Conservation (phyloP, 2,113 vertebrate species). For the Aspiorhynchus laticeps region DNA sequence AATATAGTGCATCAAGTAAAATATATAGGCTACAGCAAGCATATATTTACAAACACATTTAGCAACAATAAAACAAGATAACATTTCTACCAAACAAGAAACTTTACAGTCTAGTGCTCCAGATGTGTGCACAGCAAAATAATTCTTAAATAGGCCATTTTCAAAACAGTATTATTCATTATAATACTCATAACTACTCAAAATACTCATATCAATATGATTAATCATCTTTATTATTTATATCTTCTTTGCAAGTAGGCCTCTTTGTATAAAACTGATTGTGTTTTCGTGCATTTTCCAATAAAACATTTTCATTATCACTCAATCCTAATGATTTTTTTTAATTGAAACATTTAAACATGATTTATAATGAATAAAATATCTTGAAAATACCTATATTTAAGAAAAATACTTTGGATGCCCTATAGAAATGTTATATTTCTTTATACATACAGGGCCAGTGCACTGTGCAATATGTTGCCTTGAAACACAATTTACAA, state of each 20-base stretch:
- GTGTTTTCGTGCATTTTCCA: neutral
- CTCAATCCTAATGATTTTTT: neutral
- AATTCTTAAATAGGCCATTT: slow-evolving; percentile 46
- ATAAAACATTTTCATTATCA: neutral
- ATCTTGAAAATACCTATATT: neutral
- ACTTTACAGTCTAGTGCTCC: slow-evolving; percentile 77
- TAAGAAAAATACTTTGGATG: slow-evolving; percentile 25
- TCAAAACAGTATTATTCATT: slow-evolving; percentile 25
- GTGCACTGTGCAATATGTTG: slow-evolving; percentile 67
- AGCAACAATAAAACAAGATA: neutral
- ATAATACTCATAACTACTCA: neutral
- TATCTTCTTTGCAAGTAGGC: neutral
- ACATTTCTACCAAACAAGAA: slow-evolving; percentile 54
- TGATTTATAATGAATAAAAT: neutral
- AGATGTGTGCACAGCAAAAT: slow-evolving; percentile 59
- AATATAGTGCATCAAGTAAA: neutral
- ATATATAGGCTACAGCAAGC: neutral
- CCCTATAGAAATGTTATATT: slow-evolving; percentile 8
- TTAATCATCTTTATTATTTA: neutral
- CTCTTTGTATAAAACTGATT: no score
- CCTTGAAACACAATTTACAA: slow-evolving; percentile 48
- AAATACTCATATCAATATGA: neutral
- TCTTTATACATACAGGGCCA: slow-evolving; percentile 36
- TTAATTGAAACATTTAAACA: neutral
- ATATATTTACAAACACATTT: slow-evolving; percentile 34